A percentile compares a stretch with the other conserved stretches of the same genome.
These are phyloP conservation scores for Caranx ignobilis DNA, from an alignment of 2,113 vertebrate genomes.

Conservation along the genomic window DNA sequence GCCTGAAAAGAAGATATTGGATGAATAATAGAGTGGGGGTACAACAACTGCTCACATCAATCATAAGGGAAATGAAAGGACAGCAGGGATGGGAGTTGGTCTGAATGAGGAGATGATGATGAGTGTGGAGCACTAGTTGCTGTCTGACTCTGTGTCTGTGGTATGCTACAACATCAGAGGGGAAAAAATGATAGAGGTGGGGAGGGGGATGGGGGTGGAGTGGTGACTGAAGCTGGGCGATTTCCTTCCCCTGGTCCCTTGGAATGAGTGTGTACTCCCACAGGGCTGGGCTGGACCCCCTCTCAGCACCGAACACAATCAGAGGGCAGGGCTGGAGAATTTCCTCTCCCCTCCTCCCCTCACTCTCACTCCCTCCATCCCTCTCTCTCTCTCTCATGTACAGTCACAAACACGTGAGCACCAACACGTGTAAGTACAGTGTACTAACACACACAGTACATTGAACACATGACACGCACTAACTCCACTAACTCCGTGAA, in stretches of 20 bases:
- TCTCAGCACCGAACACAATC: slow-evolving; percentile 75
- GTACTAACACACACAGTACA: slow-evolving; percentile 7
- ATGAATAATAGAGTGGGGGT: slow-evolving; percentile 16
- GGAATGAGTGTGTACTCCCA: slow-evolving; percentile 74
- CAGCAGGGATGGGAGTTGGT: not conserved
- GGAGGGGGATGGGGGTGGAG: not conserved
- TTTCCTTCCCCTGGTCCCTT: slow-evolving; percentile 72
- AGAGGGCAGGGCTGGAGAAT: slow-evolving; percentile 71
- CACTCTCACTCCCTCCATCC: slow-evolving; percentile 44
- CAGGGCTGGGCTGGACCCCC: slow-evolving; percentile 74
- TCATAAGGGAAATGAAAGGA: slow-evolving; percentile 25
- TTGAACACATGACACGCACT: not conserved
- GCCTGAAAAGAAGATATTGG: slow-evolving; percentile 20
- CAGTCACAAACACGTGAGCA: slow-evolving; percentile 49
- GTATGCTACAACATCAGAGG: slow-evolving; percentile 57
- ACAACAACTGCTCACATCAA: slow-evolving; percentile 16
- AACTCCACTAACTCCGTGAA: not conserved
- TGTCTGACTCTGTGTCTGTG: slow-evolving; percentile 75
- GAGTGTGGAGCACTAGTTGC: slow-evolving; percentile 43
- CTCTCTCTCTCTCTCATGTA: slow-evolving; percentile 11
- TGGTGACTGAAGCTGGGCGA: slow-evolving; percentile 25
- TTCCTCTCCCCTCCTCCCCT: slow-evolving; percentile 62
- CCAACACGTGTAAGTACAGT: slow-evolving; percentile 24
- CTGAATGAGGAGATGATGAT: slow-evolving; percentile 33
- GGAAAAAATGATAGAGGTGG: not conserved